Conservation (phyloP, 30 jellyfish, hydroid and myxozoan genomes). For the Cassiopea xamachana region DNA sequence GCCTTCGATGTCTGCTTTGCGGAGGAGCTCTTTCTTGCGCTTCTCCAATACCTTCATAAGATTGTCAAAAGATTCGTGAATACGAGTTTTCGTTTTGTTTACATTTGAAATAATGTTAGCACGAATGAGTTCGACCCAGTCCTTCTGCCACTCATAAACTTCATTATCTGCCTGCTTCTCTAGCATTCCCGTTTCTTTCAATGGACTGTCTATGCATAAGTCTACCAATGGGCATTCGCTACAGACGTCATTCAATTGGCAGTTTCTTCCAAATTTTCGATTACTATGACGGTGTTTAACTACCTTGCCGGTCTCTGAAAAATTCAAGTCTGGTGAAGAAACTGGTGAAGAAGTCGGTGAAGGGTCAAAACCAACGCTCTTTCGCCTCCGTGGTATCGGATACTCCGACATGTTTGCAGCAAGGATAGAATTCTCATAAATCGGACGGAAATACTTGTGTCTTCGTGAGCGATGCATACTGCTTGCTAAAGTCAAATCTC, state of each 20-base stretch:
- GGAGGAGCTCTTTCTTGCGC: slow-evolving; percentile 59
- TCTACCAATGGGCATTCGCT: slow-evolving; percentile 74
- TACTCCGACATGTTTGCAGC: not conserved
- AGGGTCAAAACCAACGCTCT: slow-evolving; percentile 42
- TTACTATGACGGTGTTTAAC: slow-evolving; percentile 69
- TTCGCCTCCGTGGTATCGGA: slow-evolving; percentile 21
- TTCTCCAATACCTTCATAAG: slow-evolving; percentile 49
- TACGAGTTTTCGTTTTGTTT: slow-evolving; percentile 49
- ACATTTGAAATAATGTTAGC: slow-evolving; percentile 59
- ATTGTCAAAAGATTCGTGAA: slow-evolving; percentile 64
- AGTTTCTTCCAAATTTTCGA: slow-evolving; percentile 38
- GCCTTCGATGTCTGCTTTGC: slow-evolving; percentile 77
- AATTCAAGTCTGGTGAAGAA: slow-evolving; percentile 60
- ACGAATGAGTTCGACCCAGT: slow-evolving; percentile 77
- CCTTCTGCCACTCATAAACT: slow-evolving; percentile 77
- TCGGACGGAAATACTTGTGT: slow-evolving; percentile 7
- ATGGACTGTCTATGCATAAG: slow-evolving; percentile 48
- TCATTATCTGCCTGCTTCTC: slow-evolving; percentile 45
- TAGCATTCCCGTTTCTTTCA: slow-evolving; percentile 43
- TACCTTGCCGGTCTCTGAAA: slow-evolving; percentile 61
- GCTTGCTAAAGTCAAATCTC: not conserved
- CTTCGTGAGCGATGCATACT: slow-evolving; percentile 1
- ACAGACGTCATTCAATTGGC: slow-evolving; percentile 47
- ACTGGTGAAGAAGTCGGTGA: slow-evolving; percentile 64
- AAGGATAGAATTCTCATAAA: not conserved